Conservation (phyloP, 2,113 vertebrate species). For the Cnemophilus loriae region DNA sequence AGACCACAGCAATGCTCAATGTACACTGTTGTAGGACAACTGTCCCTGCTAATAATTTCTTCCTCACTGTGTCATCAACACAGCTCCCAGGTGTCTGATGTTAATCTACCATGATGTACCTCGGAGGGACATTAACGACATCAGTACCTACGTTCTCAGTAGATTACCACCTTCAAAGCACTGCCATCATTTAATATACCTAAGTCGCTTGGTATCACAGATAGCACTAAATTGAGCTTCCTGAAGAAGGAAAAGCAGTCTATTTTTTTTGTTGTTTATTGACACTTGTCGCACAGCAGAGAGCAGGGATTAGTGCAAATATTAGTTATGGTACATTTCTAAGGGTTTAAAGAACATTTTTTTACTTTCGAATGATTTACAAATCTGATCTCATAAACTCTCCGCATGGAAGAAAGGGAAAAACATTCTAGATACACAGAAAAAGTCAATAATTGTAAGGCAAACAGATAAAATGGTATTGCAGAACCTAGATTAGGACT, state of each 20-base stretch:
- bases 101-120: background rate
- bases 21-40: background rate
- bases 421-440: background rate
- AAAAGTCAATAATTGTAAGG: background rate
- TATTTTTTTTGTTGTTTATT: background rate
- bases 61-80: background rate
- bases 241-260: background rate
- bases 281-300: background rate
- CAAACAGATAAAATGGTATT: background rate
- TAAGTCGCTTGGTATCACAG: background rate
- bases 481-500: background rate
- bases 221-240: background rate
- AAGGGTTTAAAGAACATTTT: background rate
- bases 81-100: background rate
- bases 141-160: background rate
- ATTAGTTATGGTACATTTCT: background rate
- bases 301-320: background rate
- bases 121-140: background rate
- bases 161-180: background rate
- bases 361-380: background rate
- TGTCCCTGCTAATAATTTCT: background rate
- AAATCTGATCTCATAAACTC: background rate
- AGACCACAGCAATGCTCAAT: background rate
- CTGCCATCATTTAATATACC: background rate
- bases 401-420: background rate